These are phyloP conservation scores for Ormyrus thymus DNA, from an alignment of 2,888 invertebrate species.

Conservation along the genomic window DNA sequence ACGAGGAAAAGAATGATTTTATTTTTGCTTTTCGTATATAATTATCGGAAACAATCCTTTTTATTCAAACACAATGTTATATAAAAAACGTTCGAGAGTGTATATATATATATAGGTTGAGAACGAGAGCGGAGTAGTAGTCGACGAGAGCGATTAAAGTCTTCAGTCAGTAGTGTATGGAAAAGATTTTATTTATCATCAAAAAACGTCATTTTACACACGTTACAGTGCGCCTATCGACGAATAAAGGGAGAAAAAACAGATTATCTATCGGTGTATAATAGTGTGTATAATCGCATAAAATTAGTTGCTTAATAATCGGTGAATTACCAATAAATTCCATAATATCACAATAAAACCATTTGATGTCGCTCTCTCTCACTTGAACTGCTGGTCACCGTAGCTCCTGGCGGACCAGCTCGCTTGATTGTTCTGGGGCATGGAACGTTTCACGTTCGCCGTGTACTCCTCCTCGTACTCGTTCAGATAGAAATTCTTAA, in stretches of 20 bases:
- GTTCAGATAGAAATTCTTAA: conserved; percentile 71
- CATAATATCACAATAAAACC: conserved; percentile 72
- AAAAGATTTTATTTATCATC: conserved; percentile 71
- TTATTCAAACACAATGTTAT: conserved; percentile 41
- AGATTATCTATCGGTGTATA: conserved; percentile 70
- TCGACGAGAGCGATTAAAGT: conserved; percentile 20
- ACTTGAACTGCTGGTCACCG: conserved; percentile 34
- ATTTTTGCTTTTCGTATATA: not conserved
- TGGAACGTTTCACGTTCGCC: conserved; percentile 71
- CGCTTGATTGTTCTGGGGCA: conserved; percentile 63
- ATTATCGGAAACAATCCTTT: conserved; percentile 16
- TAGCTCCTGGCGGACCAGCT: conserved; percentile 19
- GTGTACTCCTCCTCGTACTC: conserved; percentile 72
- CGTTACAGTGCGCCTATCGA: conserved; percentile 70
- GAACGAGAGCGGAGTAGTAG: not conserved
- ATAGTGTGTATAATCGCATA: conserved; percentile 71
- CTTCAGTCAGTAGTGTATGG: conserved; percentile 63
- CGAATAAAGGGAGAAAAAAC: conserved; percentile 65
- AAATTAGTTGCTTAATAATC: conserved; percentile 70
- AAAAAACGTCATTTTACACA: conserved; percentile 71
- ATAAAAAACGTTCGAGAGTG: conserved; percentile 7
- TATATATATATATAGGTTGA: conserved; percentile 7
- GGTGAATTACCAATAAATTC: conserved; percentile 71
- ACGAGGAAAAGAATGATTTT: not conserved
- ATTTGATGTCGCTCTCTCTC: conserved; percentile 59